Base-by-base conservation (phyloP, 2,797 vertebrate genomes). In the Malurus leucopterus region DNA sequence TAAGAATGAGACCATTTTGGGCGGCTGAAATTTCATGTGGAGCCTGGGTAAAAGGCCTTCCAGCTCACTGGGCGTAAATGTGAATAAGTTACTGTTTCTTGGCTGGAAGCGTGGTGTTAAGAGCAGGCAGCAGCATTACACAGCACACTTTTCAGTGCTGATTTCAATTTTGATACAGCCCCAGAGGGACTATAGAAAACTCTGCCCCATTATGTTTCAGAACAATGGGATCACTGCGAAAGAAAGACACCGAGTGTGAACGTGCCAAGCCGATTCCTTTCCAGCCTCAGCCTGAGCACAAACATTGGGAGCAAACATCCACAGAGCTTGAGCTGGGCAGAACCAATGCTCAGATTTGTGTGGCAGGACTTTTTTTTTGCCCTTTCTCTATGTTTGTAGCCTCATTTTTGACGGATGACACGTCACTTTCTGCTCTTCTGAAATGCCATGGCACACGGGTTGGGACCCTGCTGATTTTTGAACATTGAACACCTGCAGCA, bases 1-100 rank as follows among this genome's bases (percentile, higher is more conserved):
- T 96, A 93, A 94, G 95, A 97, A 97, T 95, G 91, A 96, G 94
- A 93, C 71, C 83, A 89, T 95, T 97, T 93, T 94, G 94, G 94
- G 93, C 92, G 94, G 95, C 94, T 95, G 93, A 89, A 96, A 78
- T 71, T 77, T 80, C 80, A 94, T 91, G 95, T 74, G 93, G 84
- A 94, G 67, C 93, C 94, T 94, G 93, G 91, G 93, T 93, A 93
- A 96, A 91, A 87, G 82, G 65, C 78, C 89, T 91, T 65, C 62
- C 55, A 93, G 94, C 91, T 93, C 89, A 79, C 85, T 91, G 89
- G 65, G 81, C 93, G 77, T 95, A 90, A 93, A 95, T 92, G 94
- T 95, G 95, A 96, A 92, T 95, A 95, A 94, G 91, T 94, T 38
- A 55, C 84, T 76, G 86, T 95, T 97, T 96, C 94, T 96, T 97